These are phyloP conservation scores for western clawed frog (Xenopus tropicalis) DNA, from an alignment of 2,113 vertebrate genomes.

Conservation along the genomic window DNA sequence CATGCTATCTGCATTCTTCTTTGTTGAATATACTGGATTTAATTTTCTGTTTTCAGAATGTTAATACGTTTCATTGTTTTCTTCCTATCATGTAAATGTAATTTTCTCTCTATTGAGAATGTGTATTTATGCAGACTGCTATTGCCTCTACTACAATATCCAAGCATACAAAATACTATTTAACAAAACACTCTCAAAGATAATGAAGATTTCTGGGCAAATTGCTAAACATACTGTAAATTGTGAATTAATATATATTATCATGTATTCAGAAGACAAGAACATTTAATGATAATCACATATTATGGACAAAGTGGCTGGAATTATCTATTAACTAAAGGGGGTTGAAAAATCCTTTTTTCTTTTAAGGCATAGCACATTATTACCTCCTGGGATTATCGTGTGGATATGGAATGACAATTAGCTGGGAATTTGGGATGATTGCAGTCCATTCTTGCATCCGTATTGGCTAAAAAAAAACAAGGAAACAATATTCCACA, in stretches of 20 bases:
- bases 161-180: too few relatives aligned
- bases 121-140: too few relatives aligned
- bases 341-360: too few relatives aligned
- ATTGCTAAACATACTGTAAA: too few relatives aligned
- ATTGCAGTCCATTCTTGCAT: constrained; percentile 96
- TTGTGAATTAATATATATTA: too few relatives aligned
- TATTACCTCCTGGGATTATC: constrained; percentile 82
- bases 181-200: too few relatives aligned
- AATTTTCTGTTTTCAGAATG: background rate
- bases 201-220: too few relatives aligned
- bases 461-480: constrained; percentile 69
- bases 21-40: background rate
- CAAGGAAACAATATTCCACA: constrained; percentile 13
- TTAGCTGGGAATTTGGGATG: constrained; percentile 97
- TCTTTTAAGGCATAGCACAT: background rate
- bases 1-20: background rate
- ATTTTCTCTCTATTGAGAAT: background rate
- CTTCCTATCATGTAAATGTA: background rate
- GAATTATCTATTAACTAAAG: too few relatives aligned
- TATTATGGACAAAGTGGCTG: too few relatives aligned
- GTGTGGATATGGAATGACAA: constrained; percentile 93
- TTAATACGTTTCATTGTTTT: background rate
- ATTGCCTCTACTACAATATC: too few relatives aligned
- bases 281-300: too few relatives aligned
- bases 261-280: too few relatives aligned